phyloP scores from a whole-genome alignment of 2,888 invertebrate species.

The Drosophila percnosoma region DNA sequence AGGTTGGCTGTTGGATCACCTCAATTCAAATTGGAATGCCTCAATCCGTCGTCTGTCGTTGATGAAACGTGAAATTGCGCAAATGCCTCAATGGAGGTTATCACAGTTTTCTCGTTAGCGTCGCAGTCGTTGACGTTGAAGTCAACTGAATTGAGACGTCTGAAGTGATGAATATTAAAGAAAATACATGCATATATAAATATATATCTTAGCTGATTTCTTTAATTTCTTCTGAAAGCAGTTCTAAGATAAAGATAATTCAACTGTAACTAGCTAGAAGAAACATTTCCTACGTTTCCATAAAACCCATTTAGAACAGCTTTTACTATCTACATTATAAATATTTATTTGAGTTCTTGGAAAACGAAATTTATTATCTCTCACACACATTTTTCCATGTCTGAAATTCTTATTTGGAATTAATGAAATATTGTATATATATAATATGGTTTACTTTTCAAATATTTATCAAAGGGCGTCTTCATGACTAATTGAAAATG shows the following conservation, averaged over 20 bases:
- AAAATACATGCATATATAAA: not conserved
- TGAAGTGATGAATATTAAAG: not conserved
- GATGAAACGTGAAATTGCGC: conserved; percentile 67
- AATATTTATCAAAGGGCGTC: conserved; percentile 14
- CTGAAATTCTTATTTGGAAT: not conserved
- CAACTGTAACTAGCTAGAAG: not conserved
- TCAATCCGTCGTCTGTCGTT: conserved; percentile 47
- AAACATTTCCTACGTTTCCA: not conserved
- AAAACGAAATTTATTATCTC: not conserved
- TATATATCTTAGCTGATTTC: not conserved
- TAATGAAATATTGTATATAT: not conserved
- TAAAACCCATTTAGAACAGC: not conserved
- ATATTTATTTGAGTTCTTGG: not conserved
- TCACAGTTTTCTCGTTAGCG: not conserved
- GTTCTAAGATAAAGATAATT: not conserved
- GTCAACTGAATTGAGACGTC: conserved; percentile 19
- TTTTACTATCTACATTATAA: not conserved
- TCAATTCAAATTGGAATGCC: conserved; percentile 22
- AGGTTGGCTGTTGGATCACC: conserved; percentile 22
- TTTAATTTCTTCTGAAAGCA: not conserved
- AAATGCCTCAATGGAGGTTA: conserved; percentile 25
- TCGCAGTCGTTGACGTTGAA: conserved; percentile 31
- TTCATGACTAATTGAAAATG: conserved; percentile 30
- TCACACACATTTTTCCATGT: not conserved
- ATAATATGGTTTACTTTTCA: not conserved